A percentile compares a stretch with the other conserved stretches of the same genome.
These are phyloP conservation scores for Nyctibius grandis DNA, from an alignment of 2,797 vertebrate genomes.

Conservation along the genomic window DNA sequence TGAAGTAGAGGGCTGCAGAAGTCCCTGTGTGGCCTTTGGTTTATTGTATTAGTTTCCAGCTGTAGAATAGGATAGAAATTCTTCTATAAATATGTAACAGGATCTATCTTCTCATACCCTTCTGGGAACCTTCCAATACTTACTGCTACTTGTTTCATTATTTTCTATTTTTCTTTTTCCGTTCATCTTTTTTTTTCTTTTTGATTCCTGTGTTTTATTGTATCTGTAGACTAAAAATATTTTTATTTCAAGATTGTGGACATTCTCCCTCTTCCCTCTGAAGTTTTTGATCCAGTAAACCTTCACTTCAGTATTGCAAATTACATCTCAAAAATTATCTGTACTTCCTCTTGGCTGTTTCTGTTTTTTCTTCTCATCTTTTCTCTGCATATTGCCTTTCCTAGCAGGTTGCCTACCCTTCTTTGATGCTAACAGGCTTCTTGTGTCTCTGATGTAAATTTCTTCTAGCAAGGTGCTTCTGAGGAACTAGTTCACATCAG, in stretches of 20 bases:
- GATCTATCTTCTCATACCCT: not conserved
- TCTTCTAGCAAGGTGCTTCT: not conserved
- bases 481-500: not conserved
- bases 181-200: not conserved
- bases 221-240: not conserved
- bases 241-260: not conserved
- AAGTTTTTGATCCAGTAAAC: not conserved
- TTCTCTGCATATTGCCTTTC: not conserved
- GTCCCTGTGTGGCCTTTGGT: not conserved
- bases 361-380: not conserved
- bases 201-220: not conserved
- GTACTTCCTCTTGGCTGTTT: not conserved
- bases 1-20: not conserved
- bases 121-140: not conserved
- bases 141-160: not conserved
- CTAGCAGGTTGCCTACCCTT: not conserved
- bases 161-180: not conserved
- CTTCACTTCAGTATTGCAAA: not conserved
- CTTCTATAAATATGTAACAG: not conserved
- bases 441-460: not conserved
- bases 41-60: constrained; percentile 15
- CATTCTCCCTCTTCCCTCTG: not conserved
- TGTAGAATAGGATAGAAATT: not conserved
- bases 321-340: not conserved
- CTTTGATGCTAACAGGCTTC: not conserved